phyloP scores from a whole-genome alignment of 2,797 vertebrate species.

The Pseudochirops corinnae region DNA sequence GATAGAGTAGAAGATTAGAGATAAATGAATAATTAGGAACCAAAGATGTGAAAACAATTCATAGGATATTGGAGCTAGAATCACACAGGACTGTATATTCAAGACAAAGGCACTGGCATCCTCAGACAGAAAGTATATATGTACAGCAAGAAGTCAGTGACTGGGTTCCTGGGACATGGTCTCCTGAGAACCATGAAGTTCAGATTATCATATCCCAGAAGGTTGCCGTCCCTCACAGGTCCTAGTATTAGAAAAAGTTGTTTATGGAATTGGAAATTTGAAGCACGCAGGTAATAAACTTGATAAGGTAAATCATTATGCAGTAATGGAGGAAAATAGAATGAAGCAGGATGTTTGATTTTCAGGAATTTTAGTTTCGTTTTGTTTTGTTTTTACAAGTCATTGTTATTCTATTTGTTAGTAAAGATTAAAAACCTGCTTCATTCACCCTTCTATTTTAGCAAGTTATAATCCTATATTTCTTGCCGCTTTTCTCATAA shows the following conservation, averaged over 20 bases:
- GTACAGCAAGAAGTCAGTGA: background rate
- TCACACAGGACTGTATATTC: background rate
- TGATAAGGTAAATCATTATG: background rate
- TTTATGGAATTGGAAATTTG: background rate
- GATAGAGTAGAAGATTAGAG: background rate
- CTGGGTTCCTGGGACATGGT: background rate
- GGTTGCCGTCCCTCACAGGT: background rate
- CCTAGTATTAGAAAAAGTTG: no score
- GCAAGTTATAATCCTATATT: background rate
- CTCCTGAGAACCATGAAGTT: background rate
- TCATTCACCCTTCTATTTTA: background rate
- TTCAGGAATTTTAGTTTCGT: background rate
- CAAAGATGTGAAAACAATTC: conserved; percentile 10
- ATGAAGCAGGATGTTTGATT: background rate
- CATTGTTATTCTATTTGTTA: background rate
- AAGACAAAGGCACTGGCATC: background rate
- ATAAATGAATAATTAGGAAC: background rate
- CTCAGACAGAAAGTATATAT: conserved; percentile 18
- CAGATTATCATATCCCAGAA: background rate
- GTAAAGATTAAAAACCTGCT: background rate
- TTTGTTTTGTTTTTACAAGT: background rate
- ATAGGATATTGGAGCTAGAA: background rate
- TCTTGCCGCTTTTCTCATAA: background rate
- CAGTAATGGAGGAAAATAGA: background rate
- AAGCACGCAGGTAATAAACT: background rate